These are phyloP conservation scores for Drosophila lacteicornis DNA, from an alignment of 1,140 invertebrate species.

Conservation along the genomic window DNA sequence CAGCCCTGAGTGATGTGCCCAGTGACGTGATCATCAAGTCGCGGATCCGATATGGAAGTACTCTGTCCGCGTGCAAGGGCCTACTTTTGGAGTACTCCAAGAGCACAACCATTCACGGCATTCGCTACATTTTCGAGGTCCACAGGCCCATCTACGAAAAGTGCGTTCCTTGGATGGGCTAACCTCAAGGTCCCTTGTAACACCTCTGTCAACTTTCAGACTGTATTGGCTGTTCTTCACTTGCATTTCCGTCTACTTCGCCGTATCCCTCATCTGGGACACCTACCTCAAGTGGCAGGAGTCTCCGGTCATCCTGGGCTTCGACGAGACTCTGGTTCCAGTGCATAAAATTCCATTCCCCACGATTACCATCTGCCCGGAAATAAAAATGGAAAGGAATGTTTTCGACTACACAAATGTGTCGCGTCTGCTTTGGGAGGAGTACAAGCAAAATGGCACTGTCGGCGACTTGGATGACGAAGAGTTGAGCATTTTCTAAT, in stretches of 20 bases:
- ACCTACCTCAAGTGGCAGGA: constrained; percentile 88
- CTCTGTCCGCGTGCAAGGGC: constrained; percentile 74
- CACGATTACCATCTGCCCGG: constrained; percentile 87
- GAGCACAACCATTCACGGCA: constrained; percentile 84
- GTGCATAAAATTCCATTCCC: constrained; percentile 88
- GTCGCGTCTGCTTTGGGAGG: constrained; percentile 66
- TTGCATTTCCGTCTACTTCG: constrained; percentile 77
- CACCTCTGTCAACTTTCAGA: constrained; percentile 34
- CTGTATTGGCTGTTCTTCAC: constrained; percentile 78
- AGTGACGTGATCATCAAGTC: constrained; percentile 81
- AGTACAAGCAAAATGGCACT: constrained; percentile 39
- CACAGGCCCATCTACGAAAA: constrained; percentile 83
- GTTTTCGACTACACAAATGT: constrained; percentile 86
- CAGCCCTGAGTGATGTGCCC: constrained; percentile 73
- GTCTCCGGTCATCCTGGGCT: constrained; percentile 88
- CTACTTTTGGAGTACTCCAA: constrained; percentile 83
- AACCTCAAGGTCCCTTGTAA: too few species aligned
- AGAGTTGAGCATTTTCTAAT: constrained; percentile 65
- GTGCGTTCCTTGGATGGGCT: constrained; percentile 34
- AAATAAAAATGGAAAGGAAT: constrained; percentile 87
- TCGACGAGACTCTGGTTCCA: constrained; percentile 87
- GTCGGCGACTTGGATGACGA: constrained; percentile 50
- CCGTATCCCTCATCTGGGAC: constrained; percentile 86
- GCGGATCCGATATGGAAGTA: constrained; percentile 74
- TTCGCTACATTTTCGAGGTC: constrained; percentile 84